Conservation (phyloP, 2,888 invertebrate genomes). For the Coenonympha arcania region DNA sequence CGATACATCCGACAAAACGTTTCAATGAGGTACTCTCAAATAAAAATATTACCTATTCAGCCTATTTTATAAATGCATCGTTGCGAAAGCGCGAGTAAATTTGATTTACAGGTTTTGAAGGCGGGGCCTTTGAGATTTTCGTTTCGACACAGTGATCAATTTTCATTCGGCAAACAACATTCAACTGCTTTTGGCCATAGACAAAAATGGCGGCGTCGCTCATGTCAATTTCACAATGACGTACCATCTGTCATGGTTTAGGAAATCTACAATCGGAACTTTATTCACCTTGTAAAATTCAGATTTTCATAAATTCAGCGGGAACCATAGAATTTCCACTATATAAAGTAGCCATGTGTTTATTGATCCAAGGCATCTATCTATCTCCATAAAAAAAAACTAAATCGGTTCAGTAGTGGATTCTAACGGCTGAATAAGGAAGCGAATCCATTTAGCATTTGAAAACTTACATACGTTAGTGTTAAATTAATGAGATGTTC, state of each 20-base stretch:
- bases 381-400: too few species aligned
- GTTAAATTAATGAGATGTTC: too few species aligned
- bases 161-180: too few species aligned
- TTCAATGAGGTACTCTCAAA: conserved; percentile 17
- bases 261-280: neutral
- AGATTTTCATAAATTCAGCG: too few species aligned
- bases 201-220: conserved; percentile 24
- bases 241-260: neutral
- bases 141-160: conserved; percentile 60
- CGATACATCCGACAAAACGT: conserved; percentile 14
- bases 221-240: neutral
- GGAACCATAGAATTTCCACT: too few species aligned
- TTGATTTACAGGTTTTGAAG: conserved; percentile 60
- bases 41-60: conserved; percentile 51
- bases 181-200: conserved; percentile 57
- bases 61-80: conserved; percentile 59
- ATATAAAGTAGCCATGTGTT: too few species aligned
- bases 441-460: too few species aligned
- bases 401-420: too few species aligned
- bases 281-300: too few species aligned
- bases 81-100: conserved; percentile 60
- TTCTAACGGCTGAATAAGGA: too few species aligned
- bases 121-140: conserved; percentile 67
- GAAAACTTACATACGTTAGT: too few species aligned
- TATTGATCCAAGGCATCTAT: too few species aligned